Evolutionary conservation across 2,113 vertebrate genomes (phyloP).

Genomic region (Anser cygnoides): DNA sequence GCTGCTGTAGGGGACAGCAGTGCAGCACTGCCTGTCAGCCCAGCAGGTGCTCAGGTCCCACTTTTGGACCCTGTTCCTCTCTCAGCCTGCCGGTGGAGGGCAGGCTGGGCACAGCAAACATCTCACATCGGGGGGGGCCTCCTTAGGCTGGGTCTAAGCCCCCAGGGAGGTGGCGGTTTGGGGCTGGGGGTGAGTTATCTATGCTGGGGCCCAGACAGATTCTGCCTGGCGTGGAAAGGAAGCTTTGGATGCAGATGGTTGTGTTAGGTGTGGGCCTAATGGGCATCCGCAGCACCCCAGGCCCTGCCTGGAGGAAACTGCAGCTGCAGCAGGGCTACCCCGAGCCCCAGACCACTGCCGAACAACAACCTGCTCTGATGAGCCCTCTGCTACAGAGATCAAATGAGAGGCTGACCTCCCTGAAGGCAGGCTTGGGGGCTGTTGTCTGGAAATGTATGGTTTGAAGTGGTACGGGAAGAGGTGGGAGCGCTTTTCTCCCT

Average conservation of each 20-base stretch:
- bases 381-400: background rate
- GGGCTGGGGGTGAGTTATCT: background rate
- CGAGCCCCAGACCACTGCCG: background rate
- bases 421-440: background rate
- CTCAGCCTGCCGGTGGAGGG: conserved; percentile 37
- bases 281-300: background rate
- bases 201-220: fast-evolving
- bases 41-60: background rate
- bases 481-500: fast-evolving
- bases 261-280: background rate
- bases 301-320: background rate
- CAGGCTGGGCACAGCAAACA: background rate
- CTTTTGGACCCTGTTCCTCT: background rate
- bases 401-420: background rate
- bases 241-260: background rate
- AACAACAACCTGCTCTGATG: background rate
- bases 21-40: fast-evolving
- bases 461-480: background rate
- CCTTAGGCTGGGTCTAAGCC: background rate
- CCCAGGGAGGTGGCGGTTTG: fast-evolving
- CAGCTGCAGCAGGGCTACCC: fast-evolving
- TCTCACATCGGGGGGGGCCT: background rate
- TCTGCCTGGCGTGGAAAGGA: background rate
- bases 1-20: background rate
- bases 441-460: background rate